Conservation (phyloP, 2,888 invertebrate species). For the Drosophila antonietae region DNA sequence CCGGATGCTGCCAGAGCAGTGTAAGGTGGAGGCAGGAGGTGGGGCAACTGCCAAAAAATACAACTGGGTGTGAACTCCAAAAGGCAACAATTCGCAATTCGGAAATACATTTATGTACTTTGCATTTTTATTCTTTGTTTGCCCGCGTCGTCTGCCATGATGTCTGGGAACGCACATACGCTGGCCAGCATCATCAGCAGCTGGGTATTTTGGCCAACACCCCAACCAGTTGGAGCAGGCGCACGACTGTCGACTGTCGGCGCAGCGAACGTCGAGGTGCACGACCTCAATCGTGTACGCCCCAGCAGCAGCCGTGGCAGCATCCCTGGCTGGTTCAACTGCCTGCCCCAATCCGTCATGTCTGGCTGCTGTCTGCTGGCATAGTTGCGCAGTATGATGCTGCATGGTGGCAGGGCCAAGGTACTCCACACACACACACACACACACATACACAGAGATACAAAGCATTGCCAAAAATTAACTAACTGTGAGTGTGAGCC, state of each 20-base stretch:
- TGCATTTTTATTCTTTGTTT: conserved; percentile 48
- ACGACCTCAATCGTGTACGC: conserved; percentile 82
- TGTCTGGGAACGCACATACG: conserved; percentile 76
- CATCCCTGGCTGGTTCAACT: conserved; percentile 27
- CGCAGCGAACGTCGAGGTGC: conserved; percentile 66
- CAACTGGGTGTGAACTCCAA: conserved; percentile 60
- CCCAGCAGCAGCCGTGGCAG: conserved; percentile 28
- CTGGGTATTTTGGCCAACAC: conserved; percentile 15
- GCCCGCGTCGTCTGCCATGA: conserved; percentile 69
- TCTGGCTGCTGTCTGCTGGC: conserved; percentile 74
- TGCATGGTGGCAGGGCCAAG: conserved; percentile 20
- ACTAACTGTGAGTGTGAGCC: conserved; percentile 37
- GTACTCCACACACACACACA: conserved; percentile 25
- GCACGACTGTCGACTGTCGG: conserved; percentile 61
- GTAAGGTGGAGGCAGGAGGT: not conserved
- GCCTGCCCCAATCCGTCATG: conserved; percentile 65
- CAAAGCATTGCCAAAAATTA: conserved; percentile 71
- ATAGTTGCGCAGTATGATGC: conserved; percentile 32
- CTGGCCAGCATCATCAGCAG: not conserved
- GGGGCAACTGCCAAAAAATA: conserved; percentile 48
- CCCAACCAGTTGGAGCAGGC: conserved; percentile 64
- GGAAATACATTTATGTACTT: conserved; percentile 74
- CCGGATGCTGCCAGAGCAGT: not conserved
- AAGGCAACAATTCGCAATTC: conserved; percentile 68
- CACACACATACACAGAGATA: conserved; percentile 4